Evolutionary conservation across 2,888 invertebrate genomes (phyloP).

Genomic region (Dermolepida albohirtum): DNA sequence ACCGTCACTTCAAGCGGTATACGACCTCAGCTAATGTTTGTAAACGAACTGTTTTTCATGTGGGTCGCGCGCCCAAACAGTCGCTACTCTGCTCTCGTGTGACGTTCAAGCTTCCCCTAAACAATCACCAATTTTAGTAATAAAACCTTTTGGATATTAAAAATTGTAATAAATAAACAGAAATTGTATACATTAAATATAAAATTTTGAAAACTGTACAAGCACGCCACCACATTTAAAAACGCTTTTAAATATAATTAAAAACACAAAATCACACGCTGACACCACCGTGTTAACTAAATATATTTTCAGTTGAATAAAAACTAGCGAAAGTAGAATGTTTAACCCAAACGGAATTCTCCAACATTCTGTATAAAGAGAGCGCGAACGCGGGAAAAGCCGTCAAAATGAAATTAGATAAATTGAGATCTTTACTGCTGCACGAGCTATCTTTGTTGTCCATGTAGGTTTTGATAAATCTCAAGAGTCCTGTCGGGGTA

Average conservation of each 20-base stretch:
- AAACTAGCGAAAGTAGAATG: conserved; percentile 57
- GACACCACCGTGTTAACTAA: conserved; percentile 26
- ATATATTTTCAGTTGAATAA: conserved; percentile 47
- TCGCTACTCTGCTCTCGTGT: too few relatives aligned
- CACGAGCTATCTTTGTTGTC: conserved; percentile 38
- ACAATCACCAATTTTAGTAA: too few relatives aligned
- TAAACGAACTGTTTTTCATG: too few relatives aligned
- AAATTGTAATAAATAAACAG: conserved; percentile 3
- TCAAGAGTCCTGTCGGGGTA: conserved; percentile 60
- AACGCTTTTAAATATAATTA: neutral
- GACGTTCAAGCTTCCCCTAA: too few relatives aligned
- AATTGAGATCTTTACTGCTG: conserved; percentile 46
- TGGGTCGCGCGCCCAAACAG: too few relatives aligned
- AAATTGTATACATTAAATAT: conserved; percentile 16
- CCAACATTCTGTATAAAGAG: conserved; percentile 60
- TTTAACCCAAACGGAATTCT: conserved; percentile 60
- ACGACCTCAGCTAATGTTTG: too few relatives aligned
- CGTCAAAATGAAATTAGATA: conserved; percentile 56
- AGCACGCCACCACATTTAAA: neutral
- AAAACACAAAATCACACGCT: neutral
- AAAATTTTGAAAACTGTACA: conserved; percentile 6
- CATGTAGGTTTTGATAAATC: conserved; percentile 55
- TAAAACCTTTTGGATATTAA: neutral
- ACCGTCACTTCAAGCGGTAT: too few relatives aligned
- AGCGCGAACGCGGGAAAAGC: conserved; percentile 60